Conservation (phyloP, 2,113 vertebrate species). For the Chamaea fasciata region DNA sequence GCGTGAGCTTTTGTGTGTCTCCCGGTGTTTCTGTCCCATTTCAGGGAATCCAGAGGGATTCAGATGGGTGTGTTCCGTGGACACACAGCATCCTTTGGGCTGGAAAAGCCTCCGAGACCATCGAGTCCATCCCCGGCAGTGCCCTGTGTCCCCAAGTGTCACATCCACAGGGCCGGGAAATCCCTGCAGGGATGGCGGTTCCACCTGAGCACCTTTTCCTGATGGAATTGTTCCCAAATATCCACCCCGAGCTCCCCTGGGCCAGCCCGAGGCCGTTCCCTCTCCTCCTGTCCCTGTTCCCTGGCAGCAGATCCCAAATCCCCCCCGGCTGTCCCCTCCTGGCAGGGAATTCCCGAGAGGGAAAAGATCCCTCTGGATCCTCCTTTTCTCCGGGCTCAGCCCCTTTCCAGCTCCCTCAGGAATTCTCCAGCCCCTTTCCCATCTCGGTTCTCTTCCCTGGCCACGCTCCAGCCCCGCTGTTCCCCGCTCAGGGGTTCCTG, state of each 20-base stretch:
- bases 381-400: too few relatives aligned
- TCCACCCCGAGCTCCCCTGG: too few relatives aligned
- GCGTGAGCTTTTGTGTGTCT: accelerated
- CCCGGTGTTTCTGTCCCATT: neutral
- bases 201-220: neutral
- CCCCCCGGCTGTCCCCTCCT: too few relatives aligned
- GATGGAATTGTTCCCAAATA: neutral
- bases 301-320: too few relatives aligned
- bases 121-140: neutral
- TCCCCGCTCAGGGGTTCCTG: accelerated
- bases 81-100: neutral
- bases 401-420: neutral
- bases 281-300: too few relatives aligned
- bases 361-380: too few relatives aligned
- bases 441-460: neutral
- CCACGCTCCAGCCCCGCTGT: neutral
- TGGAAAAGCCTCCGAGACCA: neutral
- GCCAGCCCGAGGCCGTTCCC: too few relatives aligned
- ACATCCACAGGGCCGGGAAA: neutral
- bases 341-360: too few relatives aligned
- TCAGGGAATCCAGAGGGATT: neutral
- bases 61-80: neutral
- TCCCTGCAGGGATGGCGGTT: neutral
- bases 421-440: neutral
- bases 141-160: neutral